A percentile compares a stretch with the other conserved stretches of the same genome.
phyloP scores from a whole-genome alignment of 1,140 invertebrate species.

The Mercenaria mercenaria region DNA sequence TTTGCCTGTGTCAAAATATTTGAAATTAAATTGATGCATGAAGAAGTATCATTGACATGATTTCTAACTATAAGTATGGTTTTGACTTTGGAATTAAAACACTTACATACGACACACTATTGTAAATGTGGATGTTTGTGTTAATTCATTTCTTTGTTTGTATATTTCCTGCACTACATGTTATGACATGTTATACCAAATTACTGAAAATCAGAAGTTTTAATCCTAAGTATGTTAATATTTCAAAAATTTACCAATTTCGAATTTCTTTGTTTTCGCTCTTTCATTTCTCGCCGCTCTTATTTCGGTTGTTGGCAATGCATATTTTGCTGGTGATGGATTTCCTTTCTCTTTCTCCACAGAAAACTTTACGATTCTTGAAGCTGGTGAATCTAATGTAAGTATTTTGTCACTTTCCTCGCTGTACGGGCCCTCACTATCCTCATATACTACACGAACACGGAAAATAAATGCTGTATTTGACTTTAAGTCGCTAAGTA shows the following conservation, averaged over 20 bases:
- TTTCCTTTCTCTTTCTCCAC: too few relatives aligned
- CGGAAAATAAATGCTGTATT: neutral
- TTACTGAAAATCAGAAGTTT: too few relatives aligned
- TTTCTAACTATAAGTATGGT: too few relatives aligned
- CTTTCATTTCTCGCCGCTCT: neutral
- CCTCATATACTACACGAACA: neutral
- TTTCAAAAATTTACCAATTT: neutral
- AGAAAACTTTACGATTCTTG: neutral
- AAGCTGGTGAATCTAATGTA: neutral
- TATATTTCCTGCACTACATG: neutral
- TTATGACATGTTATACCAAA: too few relatives aligned
- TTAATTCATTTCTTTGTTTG: too few relatives aligned
- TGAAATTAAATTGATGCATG: too few relatives aligned
- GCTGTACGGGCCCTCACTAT: slow-evolving; percentile 1
- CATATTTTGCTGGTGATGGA: neutral
- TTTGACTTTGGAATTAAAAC: too few relatives aligned
- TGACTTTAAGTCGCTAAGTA: neutral
- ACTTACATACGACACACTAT: too few relatives aligned
- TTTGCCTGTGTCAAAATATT: too few relatives aligned
- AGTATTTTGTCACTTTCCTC: neutral
- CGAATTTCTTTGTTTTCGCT: slow-evolving; percentile 1
- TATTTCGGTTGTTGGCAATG: neutral
- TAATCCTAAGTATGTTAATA: too few relatives aligned
- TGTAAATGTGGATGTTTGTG: too few relatives aligned
- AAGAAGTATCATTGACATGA: too few relatives aligned